A percentile compares a stretch with the other conserved stretches of the same genome.
phyloP scores from a whole-genome alignment of 30 jellyfish, hydroid and myxozoan genomes.

The Pelagia noctiluca region DNA sequence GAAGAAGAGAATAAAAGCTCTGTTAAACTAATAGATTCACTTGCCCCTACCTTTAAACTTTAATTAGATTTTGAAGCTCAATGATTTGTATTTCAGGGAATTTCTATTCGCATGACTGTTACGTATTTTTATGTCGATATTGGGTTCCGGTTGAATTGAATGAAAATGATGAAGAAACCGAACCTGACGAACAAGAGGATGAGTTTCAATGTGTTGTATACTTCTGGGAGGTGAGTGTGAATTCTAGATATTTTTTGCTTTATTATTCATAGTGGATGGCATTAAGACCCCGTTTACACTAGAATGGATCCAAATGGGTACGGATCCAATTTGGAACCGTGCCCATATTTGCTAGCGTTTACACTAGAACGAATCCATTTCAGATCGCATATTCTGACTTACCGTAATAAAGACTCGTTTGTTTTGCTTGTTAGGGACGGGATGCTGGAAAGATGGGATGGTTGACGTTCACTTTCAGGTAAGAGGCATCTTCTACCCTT shows the following conservation, averaged over 20 bases:
- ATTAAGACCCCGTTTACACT: too few species aligned
- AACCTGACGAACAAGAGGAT: slow-evolving; percentile 91
- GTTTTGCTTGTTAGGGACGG: slow-evolving; percentile 65
- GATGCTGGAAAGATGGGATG: slow-evolving; percentile 99
- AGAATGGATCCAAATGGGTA: too few species aligned
- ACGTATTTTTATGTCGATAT: slow-evolving; percentile 96
- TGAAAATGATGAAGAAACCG: slow-evolving; percentile 87
- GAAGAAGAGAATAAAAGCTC: too few species aligned
- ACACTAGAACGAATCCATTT: too few species aligned
- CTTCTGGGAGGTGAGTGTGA: slow-evolving; percentile 93
- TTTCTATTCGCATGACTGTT: slow-evolving; percentile 95
- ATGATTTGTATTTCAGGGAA: slow-evolving; percentile 76
- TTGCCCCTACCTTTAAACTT: too few species aligned
- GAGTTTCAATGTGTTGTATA: slow-evolving; percentile 97
- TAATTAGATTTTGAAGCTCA: too few species aligned
- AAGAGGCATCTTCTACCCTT: background rate
- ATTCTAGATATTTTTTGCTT: background rate
- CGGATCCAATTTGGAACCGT: too few species aligned
- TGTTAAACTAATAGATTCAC: too few species aligned
- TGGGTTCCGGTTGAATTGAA: slow-evolving; percentile 97
- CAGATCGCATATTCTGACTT: background rate
- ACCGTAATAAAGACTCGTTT: too few species aligned
- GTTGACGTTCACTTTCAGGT: slow-evolving; percentile 96
- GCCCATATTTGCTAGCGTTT: too few species aligned
- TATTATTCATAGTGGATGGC: background rate